Base-by-base conservation (phyloP, 1,140 invertebrate species). In the Leucophenga varia region DNA sequence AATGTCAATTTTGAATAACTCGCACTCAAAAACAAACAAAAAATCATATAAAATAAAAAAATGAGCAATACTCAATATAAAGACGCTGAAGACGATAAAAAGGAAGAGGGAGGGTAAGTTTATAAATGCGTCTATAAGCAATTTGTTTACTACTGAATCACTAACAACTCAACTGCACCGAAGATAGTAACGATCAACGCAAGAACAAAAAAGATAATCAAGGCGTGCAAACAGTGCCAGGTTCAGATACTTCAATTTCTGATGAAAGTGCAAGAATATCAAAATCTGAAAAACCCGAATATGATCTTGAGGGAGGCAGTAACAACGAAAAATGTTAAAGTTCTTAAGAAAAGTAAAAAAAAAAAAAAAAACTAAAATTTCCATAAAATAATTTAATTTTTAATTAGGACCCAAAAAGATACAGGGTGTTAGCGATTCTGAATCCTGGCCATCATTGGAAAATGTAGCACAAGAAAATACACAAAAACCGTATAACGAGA, bases 311-410 rank as follows among this genome's bases (percentile, higher is more conserved):
- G 3, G 6, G 54, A 39, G 43, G 21, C 55, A n/a, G n/a, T 67
- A 0, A 43, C 61, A 12, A 68, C 49, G 17, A 67, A 64, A 20
- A 50, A 40, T n/a, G n/a, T 31, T 0, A 67, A 63, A 31, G 17
- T 57, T 2, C 64, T 31, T 22, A 68, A 53, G 19, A 67, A 60
- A 18, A 43, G 63, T 65, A 59, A n/a, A n/a, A n/a, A n/a, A n/a
- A n/a, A n/a, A n/a, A n/a, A n/a, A n/a, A n/a, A n/a, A n/a, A n/a
- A n/a, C n/a, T n/a, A n/a, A n/a, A n/a, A n/a, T n/a, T n/a, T n/a
- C n/a, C n/a, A n/a, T n/a, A n/a, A n/a, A n/a, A n/a, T n/a, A n/a
- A n/a, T n/a, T n/a, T n/a, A n/a, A n/a, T n/a, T n/a, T n/a, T n/a
- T n/a, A n/a, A n/a, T n/a, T n/a, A n/a, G n/a, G n/a, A n/a, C n/a